Base-by-base conservation (phyloP, 2,113 vertebrate genomes). In the Saccopteryx leptura region DNA sequence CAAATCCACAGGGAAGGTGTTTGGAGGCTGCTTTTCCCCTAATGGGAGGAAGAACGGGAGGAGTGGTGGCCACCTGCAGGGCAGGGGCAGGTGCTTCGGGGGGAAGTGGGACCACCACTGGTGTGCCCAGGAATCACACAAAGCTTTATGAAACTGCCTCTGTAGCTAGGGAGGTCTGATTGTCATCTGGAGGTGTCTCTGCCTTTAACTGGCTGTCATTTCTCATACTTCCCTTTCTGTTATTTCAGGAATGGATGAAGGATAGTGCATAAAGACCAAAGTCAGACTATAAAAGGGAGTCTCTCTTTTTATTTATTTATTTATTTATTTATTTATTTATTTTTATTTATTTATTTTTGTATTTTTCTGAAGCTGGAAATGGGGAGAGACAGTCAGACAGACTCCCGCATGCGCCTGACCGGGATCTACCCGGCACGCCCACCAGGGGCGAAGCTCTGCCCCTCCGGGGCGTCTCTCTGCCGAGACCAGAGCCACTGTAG, bases 141-240 rank as follows among this genome's bases (percentile, higher is more conserved):
- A 11, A 23, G 17, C 15, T 56, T 33, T 11, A 0, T 6, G 72
- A 13, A 63, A 7, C 33, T 4, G 1, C 33, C 78, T 2, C 31
- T 31, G 1, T 0, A 2, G 56, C 65, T 1, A 13, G 19, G 5
- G 48, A 39, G 54, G 1, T 5, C 33, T 48, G 48, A 4, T 1
- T 17, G 68, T 23, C 39, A 0, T 8, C 39, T 12, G 31, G 69
- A 19, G 28, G 28, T 1, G 8, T 13, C 17, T 68, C 72, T 13
- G 1, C 81, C 81, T 63, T n/a, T 11, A 9, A 15, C 39, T 10
- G 3, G 48, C 4, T 7, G 39, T 15, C 9, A 0, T 4, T 14
- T 4, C 24, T 2, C 1, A 19, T 1, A 1, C 56, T 52, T 31
- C n/a, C 46, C 19, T 2, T 24, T 28, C 71, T 13, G 9, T 23